A percentile compares a stretch with the other conserved stretches of the same genome.
Evolutionary conservation across 1,140 invertebrate genomes (phyloP).

Genomic region (Trigoniulus corallinus): DNA sequence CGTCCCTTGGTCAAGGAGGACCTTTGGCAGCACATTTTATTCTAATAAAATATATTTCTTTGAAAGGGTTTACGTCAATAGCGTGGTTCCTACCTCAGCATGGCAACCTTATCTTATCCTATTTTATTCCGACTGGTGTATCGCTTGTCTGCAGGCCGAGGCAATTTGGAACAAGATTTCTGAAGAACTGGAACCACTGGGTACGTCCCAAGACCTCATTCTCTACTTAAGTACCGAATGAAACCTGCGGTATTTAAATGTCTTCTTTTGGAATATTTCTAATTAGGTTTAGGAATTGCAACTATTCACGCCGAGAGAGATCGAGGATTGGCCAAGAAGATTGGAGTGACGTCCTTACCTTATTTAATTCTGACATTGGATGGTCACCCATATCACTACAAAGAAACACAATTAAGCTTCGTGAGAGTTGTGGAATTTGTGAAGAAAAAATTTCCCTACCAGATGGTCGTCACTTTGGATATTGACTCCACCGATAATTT

Average conservation of each 20-base stretch:
- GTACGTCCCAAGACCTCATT: conserved; percentile 12
- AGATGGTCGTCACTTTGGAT: conserved; percentile 48
- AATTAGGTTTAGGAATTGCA: conserved; percentile 30
- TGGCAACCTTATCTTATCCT: conserved; percentile 63
- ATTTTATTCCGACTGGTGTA: conserved; percentile 86
- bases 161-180: conserved; percentile 62
- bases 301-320: conserved; percentile 74
- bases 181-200: conserved; percentile 59
- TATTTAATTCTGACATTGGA: conserved; percentile 64
- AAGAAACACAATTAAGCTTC: conserved; percentile 53
- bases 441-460: conserved; percentile 62
- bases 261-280: background rate
- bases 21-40: background rate
- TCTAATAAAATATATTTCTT: background rate
- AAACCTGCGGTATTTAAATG: background rate
- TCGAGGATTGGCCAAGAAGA: conserved; percentile 46
- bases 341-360: conserved; percentile 63
- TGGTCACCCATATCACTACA: conserved; percentile 59
- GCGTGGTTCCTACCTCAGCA: conserved; percentile 61
- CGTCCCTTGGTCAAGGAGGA: background rate
- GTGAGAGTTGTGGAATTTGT: conserved; percentile 73
- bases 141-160: conserved; percentile 68
- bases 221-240: background rate
- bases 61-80: conserved; percentile 68
- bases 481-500: conserved; percentile 59